A percentile compares a stretch with the other conserved stretches of the same genome.
Conservation (phyloP, 2,113 vertebrate species). For the Pomatorhinus ruficollis region DNA sequence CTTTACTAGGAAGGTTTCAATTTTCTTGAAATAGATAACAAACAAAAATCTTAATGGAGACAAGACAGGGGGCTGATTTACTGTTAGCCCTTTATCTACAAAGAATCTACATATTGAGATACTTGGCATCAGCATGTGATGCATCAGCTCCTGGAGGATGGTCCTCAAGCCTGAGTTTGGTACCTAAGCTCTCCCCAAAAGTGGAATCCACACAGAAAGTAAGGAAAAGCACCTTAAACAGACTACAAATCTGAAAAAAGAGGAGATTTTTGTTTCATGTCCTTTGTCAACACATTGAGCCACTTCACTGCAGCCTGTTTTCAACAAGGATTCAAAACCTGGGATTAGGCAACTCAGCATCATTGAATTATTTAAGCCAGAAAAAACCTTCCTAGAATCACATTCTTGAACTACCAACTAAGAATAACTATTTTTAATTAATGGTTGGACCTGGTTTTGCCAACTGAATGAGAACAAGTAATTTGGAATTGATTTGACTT, state of each 20-base stretch:
- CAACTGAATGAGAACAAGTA: background rate
- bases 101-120: background rate
- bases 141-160: background rate
- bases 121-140: background rate
- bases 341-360: background rate
- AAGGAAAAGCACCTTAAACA: background rate
- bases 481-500: background rate
- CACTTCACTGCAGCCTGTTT: background rate
- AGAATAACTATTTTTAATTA: background rate
- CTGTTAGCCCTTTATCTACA: background rate
- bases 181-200: background rate
- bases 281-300: background rate
- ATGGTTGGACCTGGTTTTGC: background rate
- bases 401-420: background rate
- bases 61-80: background rate
- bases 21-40: background rate
- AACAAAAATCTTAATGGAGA: background rate
- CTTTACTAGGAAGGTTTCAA: background rate
- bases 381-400: background rate
- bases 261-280: rapidly evolving
- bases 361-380: background rate
- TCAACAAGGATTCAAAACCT: background rate
- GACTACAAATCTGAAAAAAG: background rate
- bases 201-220: background rate
- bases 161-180: background rate